Base-by-base conservation (phyloP, 1,140 invertebrate species). In the Drosophila nannoptera region DNA sequence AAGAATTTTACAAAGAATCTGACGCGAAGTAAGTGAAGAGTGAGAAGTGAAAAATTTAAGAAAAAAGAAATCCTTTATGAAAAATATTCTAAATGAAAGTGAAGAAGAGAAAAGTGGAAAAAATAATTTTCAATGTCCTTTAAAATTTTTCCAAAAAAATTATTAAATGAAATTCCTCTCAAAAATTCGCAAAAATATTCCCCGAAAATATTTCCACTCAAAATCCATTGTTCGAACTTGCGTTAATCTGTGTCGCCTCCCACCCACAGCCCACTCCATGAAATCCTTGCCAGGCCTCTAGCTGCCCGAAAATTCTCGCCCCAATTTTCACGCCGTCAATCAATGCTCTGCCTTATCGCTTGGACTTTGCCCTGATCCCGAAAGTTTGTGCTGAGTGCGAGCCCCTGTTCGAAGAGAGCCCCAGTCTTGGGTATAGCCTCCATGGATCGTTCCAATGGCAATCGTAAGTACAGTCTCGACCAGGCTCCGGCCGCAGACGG, bases 391-490 rank as follows among this genome's bases (percentile, higher is more conserved):
- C 4, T n/a, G n/a, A n/a, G n/a, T n/a, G n/a, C n/a, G n/a, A n/a
- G n/a, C n/a, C n/a, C n/a, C 43, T 35, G 38, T 46, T 2, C 40
- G 6, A 33, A 43, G 4, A 29, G 33, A 5, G 2, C 1, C 2
- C 11, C 42, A 52, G 31, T 33, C 6, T 16, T 9, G 31, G 22
- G 22, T 22, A 22, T 14, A n/a, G n/a, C n/a, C 9, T 52, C 12
- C 31, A 84, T 84, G 81, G 81, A 84, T 42, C 67, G 77, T 14
- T 77, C 81, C 6, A 86, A 86, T 66, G 81, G 81, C n/a, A 72
- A 65, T 69, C 59, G 69, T 8, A 80, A 69, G 53, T 42, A 8
- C 5, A 69, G 56, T 36, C 46, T 38, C 29, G 75, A 83, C 11
- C 64, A 65, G 33, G 46, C 63, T n/a, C 69, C 68, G 9, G 6